Base-by-base conservation (phyloP, 2,888 invertebrate species). In the Leptopterna dolabrata region DNA sequence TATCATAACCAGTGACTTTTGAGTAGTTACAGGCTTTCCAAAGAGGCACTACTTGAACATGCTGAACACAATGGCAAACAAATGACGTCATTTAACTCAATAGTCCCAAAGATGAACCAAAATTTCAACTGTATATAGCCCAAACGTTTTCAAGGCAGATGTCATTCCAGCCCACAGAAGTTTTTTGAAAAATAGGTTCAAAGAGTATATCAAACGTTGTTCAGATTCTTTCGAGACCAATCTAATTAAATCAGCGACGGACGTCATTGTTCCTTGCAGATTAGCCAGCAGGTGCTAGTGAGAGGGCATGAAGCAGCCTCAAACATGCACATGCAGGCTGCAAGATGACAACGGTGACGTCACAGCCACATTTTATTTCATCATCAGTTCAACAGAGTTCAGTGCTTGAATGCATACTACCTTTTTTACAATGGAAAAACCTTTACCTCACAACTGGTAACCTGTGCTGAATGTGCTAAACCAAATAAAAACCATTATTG, bases 261-360 rank as follows among this genome's bases (percentile, higher is more conserved):
- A 63, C 63, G 24, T 63, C 63, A 63, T 47, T 63, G 63, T 63
- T 63, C 24, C 63, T 63, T 63, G 63, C 63, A 6, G 24, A 63
- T 24, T 19, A 63, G 63, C 63, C 63, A 63, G 63, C 63, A 63
- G 63, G 63, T 63, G 63, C 63, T 63, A 63, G 63, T 63, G 63
- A 63, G 63, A 63, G 63, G 63, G 63, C 63, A 24, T 63, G 63
- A 13, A 63, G 27, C 63, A 27, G 63, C 63, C 63, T 63, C 63
- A n/a, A 63, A 63, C 63, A 63, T 63, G 63, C 63, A 63, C 63
- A 63, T 63, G 63, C 63, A 63, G 63, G 63, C 63, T 63, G 63
- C 63, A 63, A 63, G 24, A 63, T 27, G 24, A 63, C 63, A 63
- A 19, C 63, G 63, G 63, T 24, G 63, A 24, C 63, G 63, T 63